Base-by-base conservation (phyloP, 1,140 invertebrate genomes). In the Branchinecta lindahli region DNA sequence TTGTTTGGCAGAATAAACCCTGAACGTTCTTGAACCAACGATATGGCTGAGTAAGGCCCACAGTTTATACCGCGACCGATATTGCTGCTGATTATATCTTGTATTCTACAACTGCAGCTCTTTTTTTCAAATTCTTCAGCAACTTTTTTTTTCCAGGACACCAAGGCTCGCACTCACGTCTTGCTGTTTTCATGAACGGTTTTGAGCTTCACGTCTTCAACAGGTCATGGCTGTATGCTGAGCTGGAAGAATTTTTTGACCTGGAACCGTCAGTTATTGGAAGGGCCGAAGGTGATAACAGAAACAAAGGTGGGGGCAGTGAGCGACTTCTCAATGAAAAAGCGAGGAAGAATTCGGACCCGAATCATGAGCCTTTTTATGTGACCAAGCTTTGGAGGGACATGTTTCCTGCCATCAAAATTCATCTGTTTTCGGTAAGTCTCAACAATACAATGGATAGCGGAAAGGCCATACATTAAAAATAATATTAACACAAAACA, bases 121-220 rank as follows among this genome's bases (percentile, higher is more conserved):
- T n/a, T n/a, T n/a, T n/a, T n/a, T n/a, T n/a, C n/a, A n/a, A 5
- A 33, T 33, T 33, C 1, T 33, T 33, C 33, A 33, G 5, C 33
- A 33, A 33, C 33, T 33, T 33, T 5, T 33, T 33, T 33, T 73
- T 78, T 82, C 68, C 82, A 94, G 92, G 96, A 86, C 84, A 96
- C 74, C 96, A 93, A 68, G 93, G 97, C 83, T 94, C 90, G 66
- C 92, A 96, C 78, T 94, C 94, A 8, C 85, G 96, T 66, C 80
- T 99, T 18, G 94, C 92, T 61, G 85, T 98, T 44, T 89, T 95
- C 82, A 79, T 98, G 68, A 97, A 98, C 83, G 94, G 93, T 8
- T 92, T 96, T 77, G 94, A 98, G 80, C 79, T 98, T 66, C 95
- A 98, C 80, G 85, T 96, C 8, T 98, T 97, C 79, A 98, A 98